Evolutionary conservation across 2,888 invertebrate species (phyloP).

Genomic region (Papilio demoleus): DNA sequence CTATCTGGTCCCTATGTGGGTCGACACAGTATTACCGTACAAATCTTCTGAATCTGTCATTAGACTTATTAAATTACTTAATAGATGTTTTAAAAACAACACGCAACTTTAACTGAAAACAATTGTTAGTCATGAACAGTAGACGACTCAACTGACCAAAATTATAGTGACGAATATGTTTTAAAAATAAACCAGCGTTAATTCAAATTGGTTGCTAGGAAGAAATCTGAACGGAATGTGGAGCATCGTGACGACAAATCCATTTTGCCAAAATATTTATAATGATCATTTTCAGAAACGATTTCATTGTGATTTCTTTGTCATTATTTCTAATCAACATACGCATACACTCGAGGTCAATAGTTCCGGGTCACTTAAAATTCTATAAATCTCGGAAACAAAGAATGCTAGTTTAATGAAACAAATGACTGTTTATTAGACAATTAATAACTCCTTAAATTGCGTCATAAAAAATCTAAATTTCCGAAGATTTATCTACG

Average conservation of each 20-base stretch:
- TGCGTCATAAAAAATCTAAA: no score
- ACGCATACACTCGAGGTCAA: no score
- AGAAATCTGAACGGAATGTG: conserved; percentile 54
- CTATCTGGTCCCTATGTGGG: no score
- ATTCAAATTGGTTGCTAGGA: conserved; percentile 58
- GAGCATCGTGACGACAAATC: conserved; percentile 50
- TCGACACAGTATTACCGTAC: no score
- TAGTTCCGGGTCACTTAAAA: no score
- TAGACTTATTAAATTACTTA: no score
- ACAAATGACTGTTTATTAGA: no score
- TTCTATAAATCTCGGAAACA: no score
- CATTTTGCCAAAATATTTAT: conserved; percentile 51
- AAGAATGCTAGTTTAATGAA: no score
- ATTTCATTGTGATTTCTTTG: conserved; percentile 36
- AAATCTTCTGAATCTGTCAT: no score
- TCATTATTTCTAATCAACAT: conserved; percentile 29
- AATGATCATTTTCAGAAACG: conserved; percentile 44
- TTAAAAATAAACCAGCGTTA: conserved; percentile 55
- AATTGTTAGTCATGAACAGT: conserved; percentile 51
- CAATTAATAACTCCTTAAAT: no score
- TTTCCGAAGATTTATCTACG: no score
- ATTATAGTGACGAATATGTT: conserved; percentile 48
- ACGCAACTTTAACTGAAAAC: conserved; percentile 50
- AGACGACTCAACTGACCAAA: conserved; percentile 43
- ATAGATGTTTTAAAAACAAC: conserved; percentile 60